Conservation (phyloP, 2,888 invertebrate genomes). For the Apotomis betuletana region DNA sequence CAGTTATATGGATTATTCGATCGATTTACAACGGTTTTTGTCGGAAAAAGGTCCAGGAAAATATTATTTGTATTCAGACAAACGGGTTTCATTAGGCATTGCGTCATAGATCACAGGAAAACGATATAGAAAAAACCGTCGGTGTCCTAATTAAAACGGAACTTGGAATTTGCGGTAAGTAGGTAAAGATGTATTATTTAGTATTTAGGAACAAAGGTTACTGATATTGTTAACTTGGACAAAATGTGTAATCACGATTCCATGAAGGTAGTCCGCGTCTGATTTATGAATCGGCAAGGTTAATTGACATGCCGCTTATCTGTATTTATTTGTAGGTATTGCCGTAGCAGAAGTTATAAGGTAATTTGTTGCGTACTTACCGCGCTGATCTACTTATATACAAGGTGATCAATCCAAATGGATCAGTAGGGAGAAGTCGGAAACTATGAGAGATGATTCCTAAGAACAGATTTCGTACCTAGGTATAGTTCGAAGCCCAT, state of each 20-base stretch:
- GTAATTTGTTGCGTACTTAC: not conserved
- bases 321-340: slow-evolving; percentile 28
- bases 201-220: slow-evolving; percentile 8
- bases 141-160: not conserved
- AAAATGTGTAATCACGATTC: slow-evolving; percentile 35
- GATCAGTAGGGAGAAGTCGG: no score
- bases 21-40: slow-evolving; percentile 62
- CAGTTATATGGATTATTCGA: slow-evolving; percentile 70
- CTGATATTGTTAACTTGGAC: slow-evolving; percentile 30
- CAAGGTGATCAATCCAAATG: not conserved
- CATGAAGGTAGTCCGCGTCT: slow-evolving; percentile 30
- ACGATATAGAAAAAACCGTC: not conserved
- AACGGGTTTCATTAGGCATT: not conserved
- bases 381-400: not conserved
- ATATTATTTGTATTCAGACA: not conserved
- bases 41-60: slow-evolving; percentile 50
- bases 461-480: no score
- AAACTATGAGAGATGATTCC: no score
- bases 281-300: slow-evolving; percentile 37
- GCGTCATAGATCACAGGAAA: slow-evolving; percentile 6
- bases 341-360: slow-evolving; percentile 8
- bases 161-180: not conserved
- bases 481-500: no score
- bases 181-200: no score
- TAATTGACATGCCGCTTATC: slow-evolving; percentile 38